Conservation (phyloP, 2,113 vertebrate species). For the Eclectus roratus region DNA sequence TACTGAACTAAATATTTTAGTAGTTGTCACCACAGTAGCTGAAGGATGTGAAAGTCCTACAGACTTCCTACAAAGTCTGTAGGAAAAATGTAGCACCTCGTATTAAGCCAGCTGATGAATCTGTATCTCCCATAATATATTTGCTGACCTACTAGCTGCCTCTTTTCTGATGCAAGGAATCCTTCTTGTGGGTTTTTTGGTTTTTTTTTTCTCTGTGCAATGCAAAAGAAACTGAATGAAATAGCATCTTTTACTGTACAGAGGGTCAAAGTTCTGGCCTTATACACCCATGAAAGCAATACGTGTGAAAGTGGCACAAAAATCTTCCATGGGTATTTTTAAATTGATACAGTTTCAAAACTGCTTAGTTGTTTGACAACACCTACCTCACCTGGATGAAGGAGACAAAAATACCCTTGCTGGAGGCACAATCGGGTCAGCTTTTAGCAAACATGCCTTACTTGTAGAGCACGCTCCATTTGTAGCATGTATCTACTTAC, state of each 20-base stretch:
- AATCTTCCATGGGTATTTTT: background rate
- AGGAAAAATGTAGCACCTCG: background rate
- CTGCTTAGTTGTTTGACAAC: background rate
- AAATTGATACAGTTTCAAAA: background rate
- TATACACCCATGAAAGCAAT: rapidly evolving
- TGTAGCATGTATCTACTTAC: background rate
- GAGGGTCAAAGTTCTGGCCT: background rate
- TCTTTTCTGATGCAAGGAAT: background rate
- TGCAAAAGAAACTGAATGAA: background rate
- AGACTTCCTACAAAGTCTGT: background rate
- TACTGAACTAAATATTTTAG: background rate
- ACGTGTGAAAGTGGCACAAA: background rate
- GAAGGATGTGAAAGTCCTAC: background rate
- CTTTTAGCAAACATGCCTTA: background rate
- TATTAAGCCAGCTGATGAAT: background rate
- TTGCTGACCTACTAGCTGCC: background rate
- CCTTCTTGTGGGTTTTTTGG: background rate
- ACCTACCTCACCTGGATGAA: background rate
- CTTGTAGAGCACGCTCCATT: background rate
- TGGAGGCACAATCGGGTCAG: background rate
- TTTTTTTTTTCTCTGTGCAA: background rate
- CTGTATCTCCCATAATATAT: background rate
- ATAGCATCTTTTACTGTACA: background rate
- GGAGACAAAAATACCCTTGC: background rate
- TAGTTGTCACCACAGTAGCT: background rate